Percentiles rank a stretch among this genome's conserved stretches.
phyloP scores from a whole-genome alignment of 2,113 vertebrate species.

The Aspiorhynchus laticeps region DNA sequence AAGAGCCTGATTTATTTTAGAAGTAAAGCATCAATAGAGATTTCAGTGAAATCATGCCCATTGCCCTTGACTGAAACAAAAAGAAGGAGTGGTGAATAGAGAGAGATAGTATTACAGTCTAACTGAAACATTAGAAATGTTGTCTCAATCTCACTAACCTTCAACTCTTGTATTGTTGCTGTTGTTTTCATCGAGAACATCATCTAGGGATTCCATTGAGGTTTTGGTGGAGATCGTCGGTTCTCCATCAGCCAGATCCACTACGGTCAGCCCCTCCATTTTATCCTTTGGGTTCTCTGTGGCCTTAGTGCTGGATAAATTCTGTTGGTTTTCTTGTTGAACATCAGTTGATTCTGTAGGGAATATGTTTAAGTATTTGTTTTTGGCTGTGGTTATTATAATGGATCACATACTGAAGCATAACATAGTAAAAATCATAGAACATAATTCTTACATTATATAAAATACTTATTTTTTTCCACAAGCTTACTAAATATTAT shows the following conservation, averaged over 20 bases:
- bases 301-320: not conserved
- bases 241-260: slow-evolving; percentile 53
- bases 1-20: slow-evolving; percentile 46
- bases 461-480: not conserved
- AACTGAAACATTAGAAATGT: no score
- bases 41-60: slow-evolving; percentile 51
- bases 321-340: slow-evolving; percentile 19
- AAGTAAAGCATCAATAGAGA: slow-evolving; percentile 56
- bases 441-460: not conserved
- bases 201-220: slow-evolving; percentile 70
- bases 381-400: not conserved
- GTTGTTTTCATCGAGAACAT: slow-evolving; percentile 69
- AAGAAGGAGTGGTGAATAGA: not conserved
- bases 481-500: not conserved
- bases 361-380: not conserved
- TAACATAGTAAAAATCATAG: not conserved
- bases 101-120: not conserved
- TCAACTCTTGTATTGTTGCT: slow-evolving; percentile 61
- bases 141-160: not conserved
- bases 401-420: not conserved
- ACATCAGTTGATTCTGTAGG: slow-evolving; percentile 3
- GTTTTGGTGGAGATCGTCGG: slow-evolving; percentile 64
- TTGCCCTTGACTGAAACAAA: slow-evolving; percentile 4
- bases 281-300: slow-evolving; percentile 54
- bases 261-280: slow-evolving; percentile 50